phyloP scores from a whole-genome alignment of 2,888 invertebrate genomes.

The Abrostola tripartita region DNA sequence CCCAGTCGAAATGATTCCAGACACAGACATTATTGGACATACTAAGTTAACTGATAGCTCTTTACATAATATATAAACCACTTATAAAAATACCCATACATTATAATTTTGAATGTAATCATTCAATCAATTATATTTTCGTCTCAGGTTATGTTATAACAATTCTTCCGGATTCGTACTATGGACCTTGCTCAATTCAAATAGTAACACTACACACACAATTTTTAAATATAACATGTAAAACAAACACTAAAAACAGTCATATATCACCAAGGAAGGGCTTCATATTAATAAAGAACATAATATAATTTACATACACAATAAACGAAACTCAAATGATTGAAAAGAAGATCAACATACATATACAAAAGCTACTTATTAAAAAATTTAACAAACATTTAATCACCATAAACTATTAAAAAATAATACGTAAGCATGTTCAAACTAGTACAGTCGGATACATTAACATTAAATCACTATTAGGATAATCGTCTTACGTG shows the following conservation, averaged over 20 bases:
- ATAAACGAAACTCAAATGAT: constrained; percentile 27
- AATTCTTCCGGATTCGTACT: constrained; percentile 15
- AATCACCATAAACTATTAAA: constrained; percentile 20
- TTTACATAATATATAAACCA: constrained; percentile 1
- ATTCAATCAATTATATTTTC: constrained; percentile 8
- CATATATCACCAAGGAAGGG: constrained; percentile 35
- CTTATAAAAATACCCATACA: constrained; percentile 6
- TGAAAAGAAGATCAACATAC: constrained; percentile 51
- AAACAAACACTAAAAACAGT: constrained; percentile 40
- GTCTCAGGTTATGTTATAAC: constrained; percentile 11
- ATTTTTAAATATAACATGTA: constrained; percentile 41
- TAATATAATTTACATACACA: constrained; percentile 34
- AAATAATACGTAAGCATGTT: constrained; percentile 44
- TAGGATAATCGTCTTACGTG: constrained; percentile 16
- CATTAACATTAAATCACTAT: constrained; percentile 21
- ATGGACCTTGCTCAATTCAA: constrained; percentile 15
- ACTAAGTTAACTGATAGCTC: constrained; percentile 9
- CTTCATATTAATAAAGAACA: constrained; percentile 23
- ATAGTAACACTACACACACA: constrained; percentile 17
- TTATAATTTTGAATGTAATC: constrained; percentile 10
- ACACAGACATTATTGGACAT: constrained; percentile 20
- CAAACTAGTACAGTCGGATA: constrained; percentile 45
- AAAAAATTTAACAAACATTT: constrained; percentile 29
- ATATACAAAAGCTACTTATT: constrained; percentile 31
- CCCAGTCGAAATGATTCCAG: constrained; percentile 19